Base-by-base conservation (phyloP, 2,113 vertebrate species). In the Columbina picui region DNA sequence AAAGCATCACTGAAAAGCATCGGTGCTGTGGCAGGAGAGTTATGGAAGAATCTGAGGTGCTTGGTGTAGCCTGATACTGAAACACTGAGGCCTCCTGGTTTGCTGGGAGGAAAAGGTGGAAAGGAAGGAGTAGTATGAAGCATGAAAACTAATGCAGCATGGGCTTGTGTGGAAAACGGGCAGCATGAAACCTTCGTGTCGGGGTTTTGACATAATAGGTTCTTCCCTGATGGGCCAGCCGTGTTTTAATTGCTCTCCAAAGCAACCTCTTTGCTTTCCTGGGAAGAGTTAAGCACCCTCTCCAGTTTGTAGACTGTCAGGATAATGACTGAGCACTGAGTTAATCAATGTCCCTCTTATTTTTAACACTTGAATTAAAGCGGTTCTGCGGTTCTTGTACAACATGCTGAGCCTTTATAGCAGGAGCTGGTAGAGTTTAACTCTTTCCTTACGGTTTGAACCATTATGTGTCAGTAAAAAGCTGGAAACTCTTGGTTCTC, bases 341-440 rank as follows among this genome's bases (percentile, higher is more conserved):
- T 50, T 89, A 53, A 73, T 87, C 52, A 61, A 5, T 56, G n/a
- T 61, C 29, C 14, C 9, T 83, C 61, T 92, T 73, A 39, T 49
- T 94, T 77, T 71, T 82, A 93, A 79, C 36, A 43, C 49, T 36
- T 57, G n/a, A 82, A 56, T 86, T 90, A 59, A 93, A 90, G 50
- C 30, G n/a, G 25, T 73, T 84, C n/a, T 76, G 50, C 30, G n/a
- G 25, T 73, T 84, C n/a, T 76, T 41, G 17, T 80, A n/a, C 45
- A 84, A 70, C 56, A 26, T 36, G 65, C 55, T 61, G 74, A 61
- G 52, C 36, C 52, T 74, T 90, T 74, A n/a, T 69, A 49, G 30
- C 26, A 22, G 29, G 41, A 67, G 56, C 27, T 63, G 20, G 75
- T 73, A 57, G 61, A 85, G 59, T 25, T 87, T 70, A 64, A 84